Evolutionary conservation across 2,797 vertebrate genomes (phyloP).

Genomic region (Distichodus sexfasciatus): DNA sequence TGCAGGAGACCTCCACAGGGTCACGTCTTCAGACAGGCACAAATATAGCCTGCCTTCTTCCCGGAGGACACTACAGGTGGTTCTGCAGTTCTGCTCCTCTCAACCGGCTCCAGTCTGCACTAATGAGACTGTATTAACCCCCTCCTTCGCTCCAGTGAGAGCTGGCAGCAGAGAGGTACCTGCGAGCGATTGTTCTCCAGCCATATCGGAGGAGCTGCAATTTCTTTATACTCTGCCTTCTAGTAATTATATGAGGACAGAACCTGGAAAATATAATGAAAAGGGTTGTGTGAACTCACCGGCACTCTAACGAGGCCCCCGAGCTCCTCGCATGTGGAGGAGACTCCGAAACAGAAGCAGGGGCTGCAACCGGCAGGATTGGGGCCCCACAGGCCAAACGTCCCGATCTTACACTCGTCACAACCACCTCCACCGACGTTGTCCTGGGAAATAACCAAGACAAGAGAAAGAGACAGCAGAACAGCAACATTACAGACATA

Average conservation of each 20-base stretch:
- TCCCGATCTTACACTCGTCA: conserved; percentile 79
- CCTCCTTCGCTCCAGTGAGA: background rate
- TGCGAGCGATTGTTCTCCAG: background rate
- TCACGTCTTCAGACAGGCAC: background rate
- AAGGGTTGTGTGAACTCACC: conserved; percentile 70
- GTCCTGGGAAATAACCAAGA: conserved; percentile 65
- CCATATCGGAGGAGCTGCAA: background rate
- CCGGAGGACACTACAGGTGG: background rate
- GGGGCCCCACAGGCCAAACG: conserved; percentile 73
- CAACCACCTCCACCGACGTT: conserved; percentile 84
- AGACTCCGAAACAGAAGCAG: conserved; percentile 89
- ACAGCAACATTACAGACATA: background rate
- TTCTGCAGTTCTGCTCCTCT: background rate
- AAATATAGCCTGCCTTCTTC: background rate
- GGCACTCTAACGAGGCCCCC: conserved; percentile 74
- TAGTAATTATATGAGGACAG: background rate
- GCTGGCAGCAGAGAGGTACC: background rate
- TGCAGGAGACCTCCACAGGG: background rate
- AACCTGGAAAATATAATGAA: background rate
- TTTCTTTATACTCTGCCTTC: background rate
- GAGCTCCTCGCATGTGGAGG: conserved; percentile 78
- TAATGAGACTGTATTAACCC: background rate
- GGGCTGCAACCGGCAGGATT: conserved; percentile 77
- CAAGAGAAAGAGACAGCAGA: background rate
- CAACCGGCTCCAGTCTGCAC: background rate